Conservation (phyloP, 1,140 invertebrate genomes). For the Nasonia longicornis region DNA sequence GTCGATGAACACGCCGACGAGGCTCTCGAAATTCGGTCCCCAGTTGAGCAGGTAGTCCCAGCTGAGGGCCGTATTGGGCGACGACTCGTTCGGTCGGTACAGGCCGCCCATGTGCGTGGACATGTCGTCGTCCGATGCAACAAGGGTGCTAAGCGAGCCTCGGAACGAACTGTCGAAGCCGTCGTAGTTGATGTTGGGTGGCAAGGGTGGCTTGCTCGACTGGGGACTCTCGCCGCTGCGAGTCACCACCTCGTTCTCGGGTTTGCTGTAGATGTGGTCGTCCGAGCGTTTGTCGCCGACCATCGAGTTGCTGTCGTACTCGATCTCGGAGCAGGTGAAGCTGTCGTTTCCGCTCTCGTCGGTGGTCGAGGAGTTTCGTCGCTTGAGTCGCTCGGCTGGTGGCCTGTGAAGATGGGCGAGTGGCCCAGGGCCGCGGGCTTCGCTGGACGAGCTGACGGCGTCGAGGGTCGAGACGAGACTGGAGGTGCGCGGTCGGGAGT, state of each 20-base stretch:
- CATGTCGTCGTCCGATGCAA: constrained; percentile 92
- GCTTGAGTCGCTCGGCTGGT: constrained; percentile 75
- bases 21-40: constrained; percentile 95
- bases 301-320: constrained; percentile 91
- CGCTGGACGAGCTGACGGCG: constrained; percentile 92
- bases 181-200: constrained; percentile 82
- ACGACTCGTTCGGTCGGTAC: constrained; percentile 80
- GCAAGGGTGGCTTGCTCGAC: constrained; percentile 74
- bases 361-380: constrained; percentile 85
- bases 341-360: constrained; percentile 97
- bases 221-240: constrained; percentile 64
- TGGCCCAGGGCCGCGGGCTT: constrained; percentile 77
- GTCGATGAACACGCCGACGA: constrained; percentile 96
- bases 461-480: constrained; percentile 93
- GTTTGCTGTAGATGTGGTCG: constrained; percentile 77
- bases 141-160: constrained; percentile 91
- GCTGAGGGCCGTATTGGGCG: constrained; percentile 79
- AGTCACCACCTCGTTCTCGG: constrained; percentile 68
- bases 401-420: constrained; percentile 77
- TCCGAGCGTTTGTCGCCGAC: constrained; percentile 80
- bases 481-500: constrained; percentile 85
- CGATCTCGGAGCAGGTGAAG: constrained; percentile 98
- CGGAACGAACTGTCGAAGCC: constrained; percentile 94
- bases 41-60: constrained; percentile 96
- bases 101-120: constrained; percentile 79